Conservation (phyloP, 2,888 invertebrate genomes). For the Ormia ochracea region DNA sequence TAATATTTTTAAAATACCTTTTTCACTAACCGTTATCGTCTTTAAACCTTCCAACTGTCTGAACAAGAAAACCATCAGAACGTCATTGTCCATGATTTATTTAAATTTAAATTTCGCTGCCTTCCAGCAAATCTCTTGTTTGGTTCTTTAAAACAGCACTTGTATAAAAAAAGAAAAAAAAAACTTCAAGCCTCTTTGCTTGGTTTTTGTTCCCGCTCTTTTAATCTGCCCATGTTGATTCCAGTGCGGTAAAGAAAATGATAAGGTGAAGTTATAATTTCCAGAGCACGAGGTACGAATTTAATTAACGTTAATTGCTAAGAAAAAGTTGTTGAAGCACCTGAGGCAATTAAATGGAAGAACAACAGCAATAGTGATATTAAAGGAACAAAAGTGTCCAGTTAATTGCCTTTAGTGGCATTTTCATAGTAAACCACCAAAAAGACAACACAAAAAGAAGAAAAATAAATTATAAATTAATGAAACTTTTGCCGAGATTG, state of each 20-base stretch:
- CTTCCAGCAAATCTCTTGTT: background rate
- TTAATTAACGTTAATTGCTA: conserved; percentile 73
- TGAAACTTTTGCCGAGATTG: background rate
- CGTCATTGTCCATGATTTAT: conserved; percentile 51
- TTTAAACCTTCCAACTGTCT: background rate
- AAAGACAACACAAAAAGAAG: background rate
- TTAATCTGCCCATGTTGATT: conserved; percentile 1
- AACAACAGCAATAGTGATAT: conserved; percentile 17
- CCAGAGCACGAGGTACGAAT: conserved; percentile 68
- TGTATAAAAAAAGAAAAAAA: too few relatives aligned
- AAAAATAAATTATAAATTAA: background rate
- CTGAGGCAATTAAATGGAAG: conserved; percentile 64
- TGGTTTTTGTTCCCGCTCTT: background rate
- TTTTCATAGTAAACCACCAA: background rate
- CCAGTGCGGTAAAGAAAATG: background rate
- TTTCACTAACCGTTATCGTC: too few relatives aligned
- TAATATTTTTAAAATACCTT: too few relatives aligned
- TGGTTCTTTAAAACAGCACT: background rate
- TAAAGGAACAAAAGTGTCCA: conserved; percentile 63
- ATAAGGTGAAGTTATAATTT: background rate
- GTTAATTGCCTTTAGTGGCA: conserved; percentile 66
- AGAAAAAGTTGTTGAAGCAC: conserved; percentile 67
- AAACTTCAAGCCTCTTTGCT: background rate
- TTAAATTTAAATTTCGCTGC: conserved; percentile 11
- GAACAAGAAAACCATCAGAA: background rate